Conservation (phyloP, 2,797 vertebrate genomes). For the Phrynocephalus guinanensis region DNA sequence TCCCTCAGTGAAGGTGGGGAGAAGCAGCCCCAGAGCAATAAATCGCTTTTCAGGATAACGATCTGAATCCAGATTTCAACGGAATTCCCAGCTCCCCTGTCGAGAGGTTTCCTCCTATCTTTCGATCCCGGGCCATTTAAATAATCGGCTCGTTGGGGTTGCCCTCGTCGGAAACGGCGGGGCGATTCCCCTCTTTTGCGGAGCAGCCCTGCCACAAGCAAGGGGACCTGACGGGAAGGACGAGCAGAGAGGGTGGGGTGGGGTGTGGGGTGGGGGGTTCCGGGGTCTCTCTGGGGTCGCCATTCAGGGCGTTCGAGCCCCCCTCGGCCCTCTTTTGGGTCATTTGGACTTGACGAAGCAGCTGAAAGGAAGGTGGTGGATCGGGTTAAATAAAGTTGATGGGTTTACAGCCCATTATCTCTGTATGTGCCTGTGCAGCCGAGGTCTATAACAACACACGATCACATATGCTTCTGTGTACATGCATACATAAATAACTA, state of each 20-base stretch:
- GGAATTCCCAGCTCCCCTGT: neutral
- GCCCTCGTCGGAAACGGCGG: neutral
- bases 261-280: no score
- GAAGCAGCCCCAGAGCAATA: neutral
- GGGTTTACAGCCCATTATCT: neutral
- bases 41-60: neutral
- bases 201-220: neutral
- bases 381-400: neutral
- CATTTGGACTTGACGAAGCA: neutral
- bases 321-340: no score
- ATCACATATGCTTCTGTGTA: no score
- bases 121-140: neutral
- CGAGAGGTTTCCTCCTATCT: neutral
- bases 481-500: no score
- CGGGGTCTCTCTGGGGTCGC: no score
- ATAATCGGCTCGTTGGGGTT: neutral
- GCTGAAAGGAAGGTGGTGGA: neutral
- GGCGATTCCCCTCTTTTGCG: neutral
- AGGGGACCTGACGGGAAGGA: neutral
- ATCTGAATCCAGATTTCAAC: neutral
- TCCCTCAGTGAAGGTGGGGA: neutral
- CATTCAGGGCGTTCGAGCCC: no score
- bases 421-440: no score
- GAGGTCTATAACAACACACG: no score
- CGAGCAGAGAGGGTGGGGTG: no score